Evolutionary conservation across 1,140 invertebrate species (phyloP), one percentile per base, ranked within the genome.

Genomic region (Panulirus ornatus): DNA sequence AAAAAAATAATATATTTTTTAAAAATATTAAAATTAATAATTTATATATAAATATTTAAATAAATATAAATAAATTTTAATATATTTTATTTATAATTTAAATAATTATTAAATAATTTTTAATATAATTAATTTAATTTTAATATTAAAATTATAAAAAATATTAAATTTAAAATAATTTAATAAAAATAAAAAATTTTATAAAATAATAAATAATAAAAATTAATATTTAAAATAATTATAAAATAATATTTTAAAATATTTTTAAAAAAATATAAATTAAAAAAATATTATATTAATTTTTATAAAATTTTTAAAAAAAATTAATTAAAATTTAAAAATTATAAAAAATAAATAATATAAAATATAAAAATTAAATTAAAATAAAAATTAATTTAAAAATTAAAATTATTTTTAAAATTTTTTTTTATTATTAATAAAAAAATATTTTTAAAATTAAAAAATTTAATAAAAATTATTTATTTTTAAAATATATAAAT

Each of bases 11-110:
- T 73, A 73, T 73, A 73, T 73, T 11, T 73, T 11, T 73, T 73
- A 73, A 11, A 73, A 11, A 34, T 73, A 73, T 73, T 11, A 22
- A n/a, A 11, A 73, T 73, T 11, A 11, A 73, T 73, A 73, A n/a
- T 73, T 11, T 73, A 73, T 73, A 73, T 73, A 73, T 73, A 73
- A 11, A 73, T 73, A 34, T 73, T 11, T 73, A 73, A 11, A 73
- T 73, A 73, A 8, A 73, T 73, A 73, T 73, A 73, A 8, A n/a
- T 73, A n/a, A 11, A 73, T 73, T n/a, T 73, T 11, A 11, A 73
- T 73, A 73, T 73, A 73, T 73, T 11, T 73, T 22, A n/a, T n/a
- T n/a, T n/a, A n/a, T n/a, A n/a, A n/a, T n/a, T n/a, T n/a, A n/a
- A n/a, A n/a, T n/a, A n/a, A n/a, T n/a, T n/a, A n/a, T n/a, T n/a